Conservation (phyloP, 2,888 invertebrate genomes). For the Hypolimnas misippus region DNA sequence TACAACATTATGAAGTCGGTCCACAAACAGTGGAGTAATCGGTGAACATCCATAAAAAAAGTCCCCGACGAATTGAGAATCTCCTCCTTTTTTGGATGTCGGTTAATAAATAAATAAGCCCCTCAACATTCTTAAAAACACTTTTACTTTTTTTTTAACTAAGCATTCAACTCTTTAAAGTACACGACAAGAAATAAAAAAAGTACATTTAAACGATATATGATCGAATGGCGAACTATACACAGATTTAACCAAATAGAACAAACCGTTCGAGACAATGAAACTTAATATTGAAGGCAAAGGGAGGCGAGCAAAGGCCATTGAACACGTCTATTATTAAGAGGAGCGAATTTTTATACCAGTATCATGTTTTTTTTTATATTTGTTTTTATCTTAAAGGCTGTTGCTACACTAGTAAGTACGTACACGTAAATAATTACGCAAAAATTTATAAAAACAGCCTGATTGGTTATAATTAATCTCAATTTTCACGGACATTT, state of each 20-base stretch:
- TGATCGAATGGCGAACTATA: conserved; percentile 27
- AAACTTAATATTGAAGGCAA: conserved; percentile 35
- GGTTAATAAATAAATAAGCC: too few species aligned
- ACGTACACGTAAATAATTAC: too few species aligned
- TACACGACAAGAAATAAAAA: neutral
- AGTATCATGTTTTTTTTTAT: neutral
- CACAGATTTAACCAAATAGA: conserved; percentile 36
- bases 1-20: too few species aligned
- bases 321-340: conserved; percentile 36
- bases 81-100: too few species aligned
- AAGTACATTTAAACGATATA: conserved; percentile 14
- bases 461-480: too few species aligned
- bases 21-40: too few species aligned
- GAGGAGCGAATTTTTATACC: conserved; percentile 30
- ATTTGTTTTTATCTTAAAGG: neutral
- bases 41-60: too few species aligned
- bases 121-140: too few species aligned
- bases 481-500: too few species aligned
- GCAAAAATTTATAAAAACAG: too few species aligned
- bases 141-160: too few species aligned
- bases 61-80: too few species aligned
- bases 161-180: neutral
- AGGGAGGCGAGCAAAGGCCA: conserved; percentile 32
- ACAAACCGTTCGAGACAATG: conserved; percentile 37
- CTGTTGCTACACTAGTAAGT: neutral